A percentile compares a stretch with the other conserved stretches of the same genome.
Evolutionary conservation across 92 coral and sea anemone species (phyloP).

Genomic region (Paramuricea clavata): DNA sequence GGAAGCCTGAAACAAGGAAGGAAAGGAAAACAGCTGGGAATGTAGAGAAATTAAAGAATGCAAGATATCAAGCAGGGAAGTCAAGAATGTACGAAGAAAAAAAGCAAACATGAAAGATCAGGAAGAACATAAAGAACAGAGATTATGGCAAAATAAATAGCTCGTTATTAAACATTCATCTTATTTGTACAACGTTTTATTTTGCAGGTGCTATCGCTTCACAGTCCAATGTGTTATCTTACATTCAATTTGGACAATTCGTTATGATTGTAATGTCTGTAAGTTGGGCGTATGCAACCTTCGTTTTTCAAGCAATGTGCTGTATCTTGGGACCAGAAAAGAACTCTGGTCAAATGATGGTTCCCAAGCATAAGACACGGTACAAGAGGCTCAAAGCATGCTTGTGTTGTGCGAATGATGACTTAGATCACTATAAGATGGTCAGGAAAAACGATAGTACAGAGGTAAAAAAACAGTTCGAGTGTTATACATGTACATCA

Average conservation of each 20-base stretch:
- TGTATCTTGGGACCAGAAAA: slow-evolving; percentile 91
- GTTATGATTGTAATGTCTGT: slow-evolving; percentile 96
- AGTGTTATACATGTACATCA: slow-evolving; percentile 28
- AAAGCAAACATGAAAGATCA: too few species aligned
- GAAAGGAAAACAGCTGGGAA: too few species aligned
- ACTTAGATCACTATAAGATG: slow-evolving; percentile 23
- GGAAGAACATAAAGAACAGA: too few species aligned
- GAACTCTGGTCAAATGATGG: slow-evolving; percentile 85
- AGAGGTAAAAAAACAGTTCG: neutral
- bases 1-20: too few species aligned
- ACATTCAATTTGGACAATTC: slow-evolving; percentile 96
- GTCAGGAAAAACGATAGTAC: slow-evolving; percentile 36
- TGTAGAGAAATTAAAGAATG: too few species aligned
- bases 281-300: slow-evolving; percentile 94
- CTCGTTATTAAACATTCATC: too few species aligned
- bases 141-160: too few species aligned
- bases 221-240: slow-evolving; percentile 94
- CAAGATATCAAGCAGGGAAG: too few species aligned
- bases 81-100: too few species aligned
- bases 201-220: slow-evolving; percentile 96
- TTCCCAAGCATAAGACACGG: slow-evolving; percentile 48
- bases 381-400: neutral
- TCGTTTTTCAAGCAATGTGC: slow-evolving; percentile 97
- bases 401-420: neutral
- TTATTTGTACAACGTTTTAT: too few species aligned